Evolutionary conservation across 2,113 vertebrate genomes (phyloP), one percentile per base, ranked within the genome.

Genomic region (Chitala chitala): DNA sequence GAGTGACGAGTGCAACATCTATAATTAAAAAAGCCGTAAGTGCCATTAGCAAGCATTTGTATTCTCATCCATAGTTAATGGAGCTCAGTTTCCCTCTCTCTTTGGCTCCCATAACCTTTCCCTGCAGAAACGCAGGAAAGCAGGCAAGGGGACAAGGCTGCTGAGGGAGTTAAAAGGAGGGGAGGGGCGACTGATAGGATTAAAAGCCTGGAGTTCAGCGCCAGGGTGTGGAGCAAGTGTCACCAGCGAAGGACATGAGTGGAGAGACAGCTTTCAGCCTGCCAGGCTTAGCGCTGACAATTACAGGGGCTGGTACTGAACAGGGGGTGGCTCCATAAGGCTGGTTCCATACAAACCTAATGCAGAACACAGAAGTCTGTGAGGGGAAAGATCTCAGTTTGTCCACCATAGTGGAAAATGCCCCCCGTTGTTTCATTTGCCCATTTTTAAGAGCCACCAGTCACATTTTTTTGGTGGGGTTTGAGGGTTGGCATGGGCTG

Each of bases 21-120:
- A 89, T 92, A 89, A 91, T 91, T 91, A 87, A 91, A 90, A 88
- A 83, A 85, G 73, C 78, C 83, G 88, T 89, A 87, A 87, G 82
- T 88, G 85, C 86, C 86, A 86, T 89, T 89, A 88, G 84, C 86
- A 75, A n/a, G 59, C 78, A 12, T 82, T 84, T 78, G 83, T 24
- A 84, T 75, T 69, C 82, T 53, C 78, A 86, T 90, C 82, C 91
- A 91, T 89, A 88, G 84, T 89, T 90, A 89, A 91, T 89, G 78
- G 74, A 81, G 79, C 76, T 76, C 81, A 85, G 77, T 82, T 77
- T 82, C 79, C 73, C 71, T 79, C 75, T 77, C 61, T 72, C 74
- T 77, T 80, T 83, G 65, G 80, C 81, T 81, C 79, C 82, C 13
- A 44, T 54, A 40, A 26, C 51, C 53, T 73, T 29, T 22, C 13